A percentile compares a stretch with the other conserved stretches of the same genome.
Evolutionary conservation across 37 sponge, comb jelly and placozoan species (phyloP).

Genomic region (Petrosia ficiformis): DNA sequence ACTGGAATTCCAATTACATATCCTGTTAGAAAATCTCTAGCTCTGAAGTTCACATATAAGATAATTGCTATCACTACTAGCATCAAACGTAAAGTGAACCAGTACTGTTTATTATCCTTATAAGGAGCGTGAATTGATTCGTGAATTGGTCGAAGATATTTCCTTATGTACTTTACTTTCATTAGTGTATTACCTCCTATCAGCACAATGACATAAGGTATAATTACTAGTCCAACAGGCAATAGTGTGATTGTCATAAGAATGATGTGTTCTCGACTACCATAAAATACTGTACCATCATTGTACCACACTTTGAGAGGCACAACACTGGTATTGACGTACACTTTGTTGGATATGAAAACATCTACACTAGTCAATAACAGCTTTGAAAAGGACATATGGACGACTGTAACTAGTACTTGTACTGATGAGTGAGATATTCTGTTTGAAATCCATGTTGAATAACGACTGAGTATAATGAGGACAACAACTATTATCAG

Average conservation of each 20-base stretch:
- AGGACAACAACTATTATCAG: too few species aligned
- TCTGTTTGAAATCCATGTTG: too few species aligned
- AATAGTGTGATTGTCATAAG: not conserved
- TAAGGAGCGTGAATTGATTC: not conserved
- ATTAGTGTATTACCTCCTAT: not conserved
- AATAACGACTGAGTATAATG: too few species aligned
- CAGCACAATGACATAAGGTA: not conserved
- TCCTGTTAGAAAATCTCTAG: not conserved
- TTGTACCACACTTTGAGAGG: too few species aligned
- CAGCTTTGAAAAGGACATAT: too few species aligned
- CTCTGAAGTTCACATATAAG: not conserved
- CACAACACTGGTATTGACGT: too few species aligned
- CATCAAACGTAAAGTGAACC: not conserved
- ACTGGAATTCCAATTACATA: not conserved
- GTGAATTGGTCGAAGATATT: not conserved
- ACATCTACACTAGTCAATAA: too few species aligned
- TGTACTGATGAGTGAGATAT: too few species aligned
- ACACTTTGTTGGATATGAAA: too few species aligned
- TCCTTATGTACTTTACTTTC: not conserved
- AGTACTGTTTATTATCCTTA: not conserved
- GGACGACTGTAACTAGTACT: too few species aligned
- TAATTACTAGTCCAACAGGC: not conserved
- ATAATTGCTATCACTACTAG: not conserved
- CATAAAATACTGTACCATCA: too few species aligned
- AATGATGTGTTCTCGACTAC: too few species aligned